Conservation (phyloP, 2,888 invertebrate species). For the Luffia ferchaultella region DNA sequence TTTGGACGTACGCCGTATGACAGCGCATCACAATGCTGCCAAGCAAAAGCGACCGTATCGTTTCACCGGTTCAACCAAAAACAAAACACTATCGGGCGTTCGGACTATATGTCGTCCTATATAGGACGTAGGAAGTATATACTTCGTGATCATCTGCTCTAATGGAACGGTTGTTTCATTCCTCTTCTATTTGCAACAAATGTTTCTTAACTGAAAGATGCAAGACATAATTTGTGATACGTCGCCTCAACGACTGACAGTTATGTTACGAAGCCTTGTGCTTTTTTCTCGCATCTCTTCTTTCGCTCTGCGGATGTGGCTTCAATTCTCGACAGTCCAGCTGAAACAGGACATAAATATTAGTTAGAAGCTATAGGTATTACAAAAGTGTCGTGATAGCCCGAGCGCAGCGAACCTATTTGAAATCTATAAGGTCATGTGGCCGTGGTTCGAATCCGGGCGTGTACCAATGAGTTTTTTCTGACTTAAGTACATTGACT, state of each 20-base stretch:
- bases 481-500: too few relatives aligned
- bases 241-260: conserved; percentile 21
- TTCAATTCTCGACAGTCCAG: conserved; percentile 75
- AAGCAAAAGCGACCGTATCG: too few relatives aligned
- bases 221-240: conserved; percentile 27
- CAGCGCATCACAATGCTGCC: too few relatives aligned
- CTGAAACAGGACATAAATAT: conserved; percentile 48
- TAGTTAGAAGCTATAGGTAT: too few relatives aligned
- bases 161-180: background rate
- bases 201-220: conserved; percentile 15
- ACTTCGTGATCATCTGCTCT: background rate
- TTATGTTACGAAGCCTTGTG: conserved; percentile 73
- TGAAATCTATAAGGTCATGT: too few relatives aligned
- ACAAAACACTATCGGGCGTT: background rate
- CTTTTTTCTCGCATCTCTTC: conserved; percentile 71
- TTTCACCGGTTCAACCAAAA: background rate
- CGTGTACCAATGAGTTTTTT: too few relatives aligned
- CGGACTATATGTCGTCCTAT: background rate
- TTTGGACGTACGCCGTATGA: too few relatives aligned
- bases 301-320: conserved; percentile 64
- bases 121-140: background rate
- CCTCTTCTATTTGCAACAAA: background rate
- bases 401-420: too few relatives aligned
- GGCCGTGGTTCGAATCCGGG: too few relatives aligned
- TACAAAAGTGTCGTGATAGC: too few relatives aligned